A percentile compares a stretch with the other conserved stretches of the same genome.
Evolutionary conservation across 2,888 invertebrate species (phyloP).

Genomic region (Lagria hirta): DNA sequence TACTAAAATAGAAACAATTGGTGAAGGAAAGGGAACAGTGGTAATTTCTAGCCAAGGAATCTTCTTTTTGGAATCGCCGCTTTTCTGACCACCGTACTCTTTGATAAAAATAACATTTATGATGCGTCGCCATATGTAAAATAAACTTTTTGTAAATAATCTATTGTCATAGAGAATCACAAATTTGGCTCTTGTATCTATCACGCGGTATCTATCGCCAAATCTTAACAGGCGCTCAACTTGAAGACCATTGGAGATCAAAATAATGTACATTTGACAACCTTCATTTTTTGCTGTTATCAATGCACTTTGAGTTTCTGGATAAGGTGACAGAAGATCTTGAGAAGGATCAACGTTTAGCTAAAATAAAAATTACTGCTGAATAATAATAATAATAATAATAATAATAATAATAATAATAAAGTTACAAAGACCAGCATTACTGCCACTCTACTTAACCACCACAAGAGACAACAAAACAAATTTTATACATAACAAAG

Average conservation of each 20-base stretch:
- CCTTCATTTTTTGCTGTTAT: conserved; percentile 62
- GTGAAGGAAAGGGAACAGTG: conserved; percentile 74
- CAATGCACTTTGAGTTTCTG: conserved; percentile 60
- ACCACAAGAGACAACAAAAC: too few relatives aligned
- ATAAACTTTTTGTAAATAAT: conserved; percentile 65
- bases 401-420: too few relatives aligned
- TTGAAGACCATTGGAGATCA: conserved; percentile 73
- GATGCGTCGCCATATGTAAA: conserved; percentile 76
- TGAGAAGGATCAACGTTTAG: conserved; percentile 63
- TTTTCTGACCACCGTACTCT: conserved; percentile 51
- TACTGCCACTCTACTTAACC: too few relatives aligned
- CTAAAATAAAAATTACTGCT: conserved; percentile 31
- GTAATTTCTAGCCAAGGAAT: conserved; percentile 69
- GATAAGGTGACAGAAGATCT: conserved; percentile 65
- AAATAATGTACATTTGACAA: conserved; percentile 71
- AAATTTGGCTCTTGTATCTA: conserved; percentile 72
- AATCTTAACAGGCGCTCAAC: conserved; percentile 67
- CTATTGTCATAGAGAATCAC: conserved; percentile 70
- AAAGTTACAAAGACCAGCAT: too few relatives aligned
- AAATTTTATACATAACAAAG: too few relatives aligned
- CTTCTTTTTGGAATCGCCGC: conserved; percentile 41
- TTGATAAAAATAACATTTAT: conserved; percentile 73
- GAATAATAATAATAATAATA: too few relatives aligned
- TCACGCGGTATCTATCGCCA: conserved; percentile 69
- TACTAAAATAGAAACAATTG: conserved; percentile 59